Conservation (phyloP, 2,797 vertebrate genomes). For the Anguilla pacifica region DNA sequence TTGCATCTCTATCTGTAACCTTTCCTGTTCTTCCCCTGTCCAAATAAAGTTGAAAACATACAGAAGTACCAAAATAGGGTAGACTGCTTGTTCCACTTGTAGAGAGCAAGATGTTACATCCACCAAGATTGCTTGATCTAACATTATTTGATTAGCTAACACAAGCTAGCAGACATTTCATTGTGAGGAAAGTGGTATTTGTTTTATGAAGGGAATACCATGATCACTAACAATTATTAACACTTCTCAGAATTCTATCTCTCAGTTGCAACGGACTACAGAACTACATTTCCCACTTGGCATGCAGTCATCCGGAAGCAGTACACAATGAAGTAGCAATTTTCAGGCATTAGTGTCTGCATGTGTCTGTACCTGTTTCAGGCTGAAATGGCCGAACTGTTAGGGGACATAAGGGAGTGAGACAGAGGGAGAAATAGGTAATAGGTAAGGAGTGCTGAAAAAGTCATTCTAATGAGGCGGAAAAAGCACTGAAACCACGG, state of each 20-base stretch:
- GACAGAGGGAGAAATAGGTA: slow-evolving; percentile 56
- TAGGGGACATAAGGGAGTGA: slow-evolving; percentile 62
- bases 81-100: no score
- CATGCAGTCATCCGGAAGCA: not conserved
- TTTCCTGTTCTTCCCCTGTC: no score
- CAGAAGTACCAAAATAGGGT: no score
- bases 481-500: slow-evolving; percentile 23
- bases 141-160: no score
- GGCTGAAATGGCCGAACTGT: slow-evolving; percentile 80
- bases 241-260: not conserved
- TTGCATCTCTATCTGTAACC: no score
- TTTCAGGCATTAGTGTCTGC: slow-evolving; percentile 36
- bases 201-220: not conserved
- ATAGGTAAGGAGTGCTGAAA: not conserved
- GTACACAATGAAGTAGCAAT: not conserved
- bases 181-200: not conserved
- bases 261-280: not conserved
- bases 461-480: not conserved
- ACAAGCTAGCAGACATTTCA: no score
- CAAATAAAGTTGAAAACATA: no score
- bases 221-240: not conserved
- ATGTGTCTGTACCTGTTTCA: slow-evolving; percentile 83
- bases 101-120: not conserved
- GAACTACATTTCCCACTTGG: slow-evolving; percentile 17
- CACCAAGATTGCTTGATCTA: not conserved